Evolutionary conservation across 2,888 invertebrate species (phyloP).

Genomic region (Trachelus tabidus): DNA sequence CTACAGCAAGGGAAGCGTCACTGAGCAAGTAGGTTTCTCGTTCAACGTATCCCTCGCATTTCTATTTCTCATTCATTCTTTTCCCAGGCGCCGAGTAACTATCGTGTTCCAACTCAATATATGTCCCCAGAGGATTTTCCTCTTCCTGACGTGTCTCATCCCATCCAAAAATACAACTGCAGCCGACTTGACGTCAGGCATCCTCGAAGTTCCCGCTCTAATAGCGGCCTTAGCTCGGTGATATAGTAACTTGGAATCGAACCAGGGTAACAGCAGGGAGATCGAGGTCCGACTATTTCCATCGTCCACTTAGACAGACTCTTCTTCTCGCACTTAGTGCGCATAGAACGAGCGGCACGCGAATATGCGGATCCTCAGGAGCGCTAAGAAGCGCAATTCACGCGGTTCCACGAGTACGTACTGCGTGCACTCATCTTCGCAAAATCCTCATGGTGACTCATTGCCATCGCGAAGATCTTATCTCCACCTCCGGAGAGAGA

Average conservation of each 20-base stretch:
- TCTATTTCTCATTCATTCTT: neutral
- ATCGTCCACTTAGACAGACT: slow-evolving; percentile 14
- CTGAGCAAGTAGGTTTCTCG: neutral
- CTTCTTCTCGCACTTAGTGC: slow-evolving; percentile 9
- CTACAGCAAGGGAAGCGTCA: neutral
- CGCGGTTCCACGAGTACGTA: slow-evolving; percentile 25
- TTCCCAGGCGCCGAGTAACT: neutral
- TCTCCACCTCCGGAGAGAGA: neutral
- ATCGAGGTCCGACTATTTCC: slow-evolving; percentile 33
- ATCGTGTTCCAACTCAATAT: neutral
- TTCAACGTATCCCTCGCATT: neutral
- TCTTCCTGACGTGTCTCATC: slow-evolving; percentile 6
- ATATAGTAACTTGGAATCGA: slow-evolving; percentile 35
- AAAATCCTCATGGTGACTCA: neutral
- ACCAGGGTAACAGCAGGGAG: slow-evolving; percentile 33
- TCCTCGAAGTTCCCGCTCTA: slow-evolving; percentile 8
- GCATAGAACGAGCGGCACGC: neutral
- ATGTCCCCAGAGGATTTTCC: neutral
- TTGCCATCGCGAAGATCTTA: neutral
- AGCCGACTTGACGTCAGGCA: slow-evolving; percentile 28
- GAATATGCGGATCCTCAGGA: slow-evolving; percentile 32
- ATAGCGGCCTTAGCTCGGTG: slow-evolving; percentile 11
- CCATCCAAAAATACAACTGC: slow-evolving; percentile 34
- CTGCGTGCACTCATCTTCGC: neutral
- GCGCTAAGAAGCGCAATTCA: slow-evolving; percentile 28